Evolutionary conservation across 92 coral and sea anemone genomes (phyloP), one percentile per base, ranked within the genome.

Genomic region (Meandrina meandrites): DNA sequence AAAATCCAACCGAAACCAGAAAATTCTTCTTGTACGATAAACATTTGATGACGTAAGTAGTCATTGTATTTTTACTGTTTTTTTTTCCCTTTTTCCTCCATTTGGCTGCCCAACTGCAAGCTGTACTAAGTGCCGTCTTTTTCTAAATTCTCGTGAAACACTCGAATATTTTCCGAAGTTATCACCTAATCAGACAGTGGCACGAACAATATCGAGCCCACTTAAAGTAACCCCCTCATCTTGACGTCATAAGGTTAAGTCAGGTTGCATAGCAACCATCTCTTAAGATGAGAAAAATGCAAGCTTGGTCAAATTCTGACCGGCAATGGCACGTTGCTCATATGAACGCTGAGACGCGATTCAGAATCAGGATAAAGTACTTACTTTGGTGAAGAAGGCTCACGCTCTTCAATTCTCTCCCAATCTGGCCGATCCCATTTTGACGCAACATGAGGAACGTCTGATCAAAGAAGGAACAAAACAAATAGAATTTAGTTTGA

Each of bases 371-470:
- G 12, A 27, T 28, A 35, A 66, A 24, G 69, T 8, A 74, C 88
- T 76, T 45, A 85, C 88, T 62, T 48, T 60, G 88, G 64, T 51
- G 66, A 42, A 18, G 82, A 42, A 18, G 82, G 40, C 40, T 54
- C 87, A 7, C 75, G 84, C 75, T 95, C 99, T 64, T 94, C 98
- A 31, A 89, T 75, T 40, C 92, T 86, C 81, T 97, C 99, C 99
- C 99, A 97, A 60, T 97, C 99, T 0, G 98, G 98, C 34, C 87
- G 93, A 78, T 97, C 99, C 99, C 99, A 97, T 56, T 97, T 97
- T 4, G 99, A 97, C 19, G 98, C 95, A 74, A 97, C 91, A 67
- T 92, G 97, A 48, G 94, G 96, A 58, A 94, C 89, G 77, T 92
- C 98, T 91, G 58, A 80, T 42, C 42, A 62, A 16, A 64, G 62